Conservation (phyloP, 2,888 invertebrate species). For the Melipona beecheii region DNA sequence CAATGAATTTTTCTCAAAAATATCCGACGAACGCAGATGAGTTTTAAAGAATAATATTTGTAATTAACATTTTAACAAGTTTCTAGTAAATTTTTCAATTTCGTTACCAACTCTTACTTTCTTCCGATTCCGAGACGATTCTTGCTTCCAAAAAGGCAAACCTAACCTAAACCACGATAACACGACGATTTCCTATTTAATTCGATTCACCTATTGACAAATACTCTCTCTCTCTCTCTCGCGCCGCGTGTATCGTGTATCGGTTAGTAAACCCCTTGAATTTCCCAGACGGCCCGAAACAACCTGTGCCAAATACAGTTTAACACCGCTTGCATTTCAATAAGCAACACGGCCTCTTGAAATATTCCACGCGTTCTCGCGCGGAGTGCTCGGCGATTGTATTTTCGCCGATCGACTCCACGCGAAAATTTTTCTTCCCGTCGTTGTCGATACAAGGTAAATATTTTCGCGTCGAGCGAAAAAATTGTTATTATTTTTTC, state of each 20-base stretch:
- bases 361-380: conserved; percentile 36
- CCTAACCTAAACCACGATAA: not conserved
- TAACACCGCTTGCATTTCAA: conserved; percentile 52
- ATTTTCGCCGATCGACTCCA: conserved; percentile 5
- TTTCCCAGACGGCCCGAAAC: conserved; percentile 51
- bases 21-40: not conserved
- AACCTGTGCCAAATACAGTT: conserved; percentile 50
- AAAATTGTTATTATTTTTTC: too few relatives aligned
- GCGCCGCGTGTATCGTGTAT: conserved; percentile 9
- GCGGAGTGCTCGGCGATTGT: not conserved
- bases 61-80: too few relatives aligned
- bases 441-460: not conserved
- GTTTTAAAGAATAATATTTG: not conserved
- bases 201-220: conserved; percentile 36
- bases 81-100: too few relatives aligned
- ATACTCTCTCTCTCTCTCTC: conserved; percentile 13
- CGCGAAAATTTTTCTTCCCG: not conserved
- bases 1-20: too few relatives aligned
- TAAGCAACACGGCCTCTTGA: conserved; percentile 24
- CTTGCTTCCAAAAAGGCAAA: not conserved
- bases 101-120: too few relatives aligned
- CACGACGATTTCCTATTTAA: conserved; percentile 25
- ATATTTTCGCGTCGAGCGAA: conserved; percentile 4
- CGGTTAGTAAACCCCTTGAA: conserved; percentile 43
- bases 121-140: not conserved